Percentiles rank a stretch among this genome's conserved stretches.
phyloP scores from a whole-genome alignment of 2,797 vertebrate species.

The Monodelphis domestica region DNA sequence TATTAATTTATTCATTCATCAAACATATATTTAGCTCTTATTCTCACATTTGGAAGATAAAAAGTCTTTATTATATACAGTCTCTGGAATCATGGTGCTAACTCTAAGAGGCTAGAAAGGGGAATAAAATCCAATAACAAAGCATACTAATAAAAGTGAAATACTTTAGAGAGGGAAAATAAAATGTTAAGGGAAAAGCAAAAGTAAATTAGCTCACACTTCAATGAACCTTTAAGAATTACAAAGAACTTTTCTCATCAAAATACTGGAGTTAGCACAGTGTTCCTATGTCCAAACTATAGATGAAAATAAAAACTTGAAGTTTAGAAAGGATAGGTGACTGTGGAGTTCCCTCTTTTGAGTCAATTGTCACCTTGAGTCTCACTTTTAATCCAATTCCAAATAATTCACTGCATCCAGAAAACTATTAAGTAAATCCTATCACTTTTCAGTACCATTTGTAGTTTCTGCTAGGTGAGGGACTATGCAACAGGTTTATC shows the following conservation, averaged over 20 bases:
- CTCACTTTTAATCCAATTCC: neutral
- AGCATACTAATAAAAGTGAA: neutral
- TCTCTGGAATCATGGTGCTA: neutral
- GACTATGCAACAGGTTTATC: neutral
- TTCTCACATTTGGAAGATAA: neutral
- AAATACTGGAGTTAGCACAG: neutral
- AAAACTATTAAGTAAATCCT: neutral
- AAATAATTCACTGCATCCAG: neutral
- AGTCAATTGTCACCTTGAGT: neutral
- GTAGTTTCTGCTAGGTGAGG: neutral
- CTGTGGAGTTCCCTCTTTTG: neutral
- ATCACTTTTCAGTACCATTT: neutral
- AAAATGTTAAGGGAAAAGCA: neutral
- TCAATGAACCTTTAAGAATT: neutral
- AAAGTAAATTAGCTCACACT: neutral
- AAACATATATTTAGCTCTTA: neutral
- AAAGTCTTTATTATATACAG: neutral
- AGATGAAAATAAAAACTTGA: neutral
- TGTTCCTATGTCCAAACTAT: neutral
- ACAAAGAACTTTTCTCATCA: neutral
- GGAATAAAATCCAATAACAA: neutral
- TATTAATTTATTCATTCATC: neutral
- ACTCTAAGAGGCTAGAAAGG: neutral
- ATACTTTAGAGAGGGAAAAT: neutral
- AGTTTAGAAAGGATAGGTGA: neutral